A percentile compares a stretch with the other conserved stretches of the same genome.
phyloP scores from a whole-genome alignment of 2,797 vertebrate species.

The Lemur catta region DNA sequence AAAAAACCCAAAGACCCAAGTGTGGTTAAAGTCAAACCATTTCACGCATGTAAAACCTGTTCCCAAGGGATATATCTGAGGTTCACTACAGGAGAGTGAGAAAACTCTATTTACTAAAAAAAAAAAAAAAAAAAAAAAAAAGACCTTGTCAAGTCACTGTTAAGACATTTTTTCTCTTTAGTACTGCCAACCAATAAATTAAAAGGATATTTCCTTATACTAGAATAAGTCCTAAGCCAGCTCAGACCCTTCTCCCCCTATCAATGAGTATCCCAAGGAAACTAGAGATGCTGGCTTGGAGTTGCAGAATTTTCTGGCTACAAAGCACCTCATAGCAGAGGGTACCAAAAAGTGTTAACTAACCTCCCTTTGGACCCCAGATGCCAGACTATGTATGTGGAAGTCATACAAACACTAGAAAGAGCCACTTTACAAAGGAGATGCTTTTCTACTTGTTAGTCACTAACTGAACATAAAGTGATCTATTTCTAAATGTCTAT shows the following conservation, averaged over 20 bases:
- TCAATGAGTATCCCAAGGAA: not conserved
- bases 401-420: not conserved
- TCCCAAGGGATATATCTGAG: not conserved
- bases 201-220: not conserved
- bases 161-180: not conserved
- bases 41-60: slow-evolving; percentile 26
- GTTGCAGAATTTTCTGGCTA: not conserved
- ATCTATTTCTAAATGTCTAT: not conserved
- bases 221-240: not conserved
- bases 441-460: not conserved
- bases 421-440: not conserved
- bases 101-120: not conserved
- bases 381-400: not conserved
- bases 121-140: not conserved
- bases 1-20: not conserved
- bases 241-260: not conserved
- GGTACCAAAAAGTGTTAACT: not conserved
- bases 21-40: slow-evolving; percentile 28
- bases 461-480: not conserved
- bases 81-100: not conserved
- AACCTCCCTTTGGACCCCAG: not conserved
- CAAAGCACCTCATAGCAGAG: not conserved
- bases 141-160: not conserved
- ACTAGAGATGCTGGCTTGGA: not conserved
- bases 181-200: not conserved